Percentiles rank a stretch among this genome's conserved stretches.
Evolutionary conservation across 2,888 invertebrate genomes (phyloP).

Genomic region (Lottia scabra): DNA sequence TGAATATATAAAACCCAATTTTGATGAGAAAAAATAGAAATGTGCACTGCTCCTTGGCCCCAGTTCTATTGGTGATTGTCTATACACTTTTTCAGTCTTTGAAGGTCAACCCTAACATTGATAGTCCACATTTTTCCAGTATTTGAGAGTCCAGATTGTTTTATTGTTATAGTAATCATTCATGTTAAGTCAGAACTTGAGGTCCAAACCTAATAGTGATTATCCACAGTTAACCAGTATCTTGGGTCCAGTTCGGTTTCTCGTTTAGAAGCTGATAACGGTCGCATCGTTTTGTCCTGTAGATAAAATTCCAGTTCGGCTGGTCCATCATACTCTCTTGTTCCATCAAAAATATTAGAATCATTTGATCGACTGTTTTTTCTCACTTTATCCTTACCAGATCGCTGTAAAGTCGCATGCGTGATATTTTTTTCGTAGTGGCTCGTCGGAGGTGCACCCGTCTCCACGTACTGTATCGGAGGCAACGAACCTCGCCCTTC

Average conservation of each 20-base stretch:
- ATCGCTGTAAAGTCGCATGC: conserved; percentile 28
- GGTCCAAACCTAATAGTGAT: conserved; percentile 17
- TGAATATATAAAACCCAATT: no score
- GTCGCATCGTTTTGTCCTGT: conserved; percentile 43
- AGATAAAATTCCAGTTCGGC: conserved; percentile 45
- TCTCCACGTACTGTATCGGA: conserved; percentile 24
- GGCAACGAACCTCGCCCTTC: neutral
- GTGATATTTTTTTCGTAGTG: conserved; percentile 21
- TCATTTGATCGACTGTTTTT: conserved; percentile 36
- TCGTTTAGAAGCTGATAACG: conserved; percentile 40
- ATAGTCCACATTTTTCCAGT: no score
- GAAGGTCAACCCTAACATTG: no score
- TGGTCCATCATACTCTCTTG: conserved; percentile 45
- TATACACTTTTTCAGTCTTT: no score
- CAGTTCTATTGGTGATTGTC: no score
- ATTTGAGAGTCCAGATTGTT: no score
- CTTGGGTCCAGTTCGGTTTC: conserved; percentile 38
- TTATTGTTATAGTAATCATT: no score
- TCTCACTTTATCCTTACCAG: conserved; percentile 37
- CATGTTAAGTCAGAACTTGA: no score
- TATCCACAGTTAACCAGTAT: conserved; percentile 33
- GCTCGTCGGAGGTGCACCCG: conserved; percentile 23
- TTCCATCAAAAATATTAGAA: conserved; percentile 50
- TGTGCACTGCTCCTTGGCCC: no score
- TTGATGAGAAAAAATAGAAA: no score